Evolutionary conservation across 1,140 invertebrate genomes (phyloP), one percentile per base, ranked within the genome.

Genomic region (Drosophila lacteicornis): DNA sequence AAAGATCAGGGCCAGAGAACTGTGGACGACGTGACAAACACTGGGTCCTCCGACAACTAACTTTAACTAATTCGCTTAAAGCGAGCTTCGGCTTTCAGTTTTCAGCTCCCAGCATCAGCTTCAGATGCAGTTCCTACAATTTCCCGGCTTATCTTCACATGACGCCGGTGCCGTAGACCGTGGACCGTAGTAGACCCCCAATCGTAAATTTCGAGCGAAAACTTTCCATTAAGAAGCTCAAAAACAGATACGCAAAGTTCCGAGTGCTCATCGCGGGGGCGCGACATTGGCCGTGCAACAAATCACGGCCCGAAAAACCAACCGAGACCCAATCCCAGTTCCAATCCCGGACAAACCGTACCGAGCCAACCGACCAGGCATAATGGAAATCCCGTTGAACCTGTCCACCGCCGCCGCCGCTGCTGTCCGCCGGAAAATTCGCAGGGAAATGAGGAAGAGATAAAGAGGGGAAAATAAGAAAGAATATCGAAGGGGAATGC

Each of bases 161-260:
- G 85, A 88, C 84, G 19, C 19, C 65, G 36, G 38, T 1, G 19
- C 17, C 27, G 17, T 65, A 15, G 57, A 45, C 57, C 62, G 55
- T 57, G 27, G 56, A 58, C 56, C 38, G 57, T 43, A 17, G 57
- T 43, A 17, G 36, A 65, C 66, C 62, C 60, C 76, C 65, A 68
- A 84, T 84, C 84, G 84, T 88, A 88, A 88, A 88, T 88, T 88
- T 84, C 22, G 40, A 47, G 56, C 63, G 55, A 80, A 85, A 88
- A 88, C 81, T 90, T 88, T 88, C 85, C 81, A 88, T 88, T 88
- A 88, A 90, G 86, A 88, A 88, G 79, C 86, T 88, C 85, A 88
- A 85, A 90, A 88, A 88, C 85, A 88, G 85, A 88, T 82, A 85
- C 82, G 82, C 82, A 80, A 88, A 88, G 69, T 85, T 90, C 59